phyloP scores from a whole-genome alignment of 2,888 invertebrate species.

The Drosophila peninsularis region DNA sequence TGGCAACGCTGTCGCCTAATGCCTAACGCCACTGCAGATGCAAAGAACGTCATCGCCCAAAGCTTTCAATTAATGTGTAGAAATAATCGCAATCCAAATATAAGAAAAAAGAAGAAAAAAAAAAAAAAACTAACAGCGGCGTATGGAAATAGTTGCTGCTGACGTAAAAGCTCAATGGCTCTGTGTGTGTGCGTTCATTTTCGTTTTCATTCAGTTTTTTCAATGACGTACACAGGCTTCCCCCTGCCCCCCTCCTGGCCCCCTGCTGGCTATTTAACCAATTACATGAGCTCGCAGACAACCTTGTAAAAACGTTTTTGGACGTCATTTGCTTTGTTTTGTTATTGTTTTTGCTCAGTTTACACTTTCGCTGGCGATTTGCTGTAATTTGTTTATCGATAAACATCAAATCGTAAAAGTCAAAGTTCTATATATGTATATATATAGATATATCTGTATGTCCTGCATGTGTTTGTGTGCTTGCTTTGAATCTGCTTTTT shows the following conservation, averaged over 20 bases:
- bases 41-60: conserved; percentile 58
- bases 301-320: conserved; percentile 73
- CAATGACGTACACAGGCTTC: conserved; percentile 65
- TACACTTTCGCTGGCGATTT: conserved; percentile 56
- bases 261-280: not conserved
- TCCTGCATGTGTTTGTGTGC: conserved; percentile 30
- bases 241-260: conserved; percentile 7
- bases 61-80: conserved; percentile 38
- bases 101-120: conserved; percentile 18
- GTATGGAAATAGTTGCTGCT: conserved; percentile 42
- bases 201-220: conserved; percentile 70
- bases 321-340: conserved; percentile 68
- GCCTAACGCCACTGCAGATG: conserved; percentile 1
- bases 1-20: conserved; percentile 25
- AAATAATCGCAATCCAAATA: conserved; percentile 68
- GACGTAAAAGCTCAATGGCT: conserved; percentile 59
- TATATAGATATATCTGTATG: conserved; percentile 7
- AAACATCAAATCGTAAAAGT: conserved; percentile 62
- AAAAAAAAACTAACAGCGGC: conserved; percentile 35
- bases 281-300: conserved; percentile 64
- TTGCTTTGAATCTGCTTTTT: conserved; percentile 30
- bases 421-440: conserved; percentile 41
- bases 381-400: conserved; percentile 67
- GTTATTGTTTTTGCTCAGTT: conserved; percentile 37
- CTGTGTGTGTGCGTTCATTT: conserved; percentile 57